Conservation (phyloP, 2,113 vertebrate species). For the Ciconia maguari region DNA sequence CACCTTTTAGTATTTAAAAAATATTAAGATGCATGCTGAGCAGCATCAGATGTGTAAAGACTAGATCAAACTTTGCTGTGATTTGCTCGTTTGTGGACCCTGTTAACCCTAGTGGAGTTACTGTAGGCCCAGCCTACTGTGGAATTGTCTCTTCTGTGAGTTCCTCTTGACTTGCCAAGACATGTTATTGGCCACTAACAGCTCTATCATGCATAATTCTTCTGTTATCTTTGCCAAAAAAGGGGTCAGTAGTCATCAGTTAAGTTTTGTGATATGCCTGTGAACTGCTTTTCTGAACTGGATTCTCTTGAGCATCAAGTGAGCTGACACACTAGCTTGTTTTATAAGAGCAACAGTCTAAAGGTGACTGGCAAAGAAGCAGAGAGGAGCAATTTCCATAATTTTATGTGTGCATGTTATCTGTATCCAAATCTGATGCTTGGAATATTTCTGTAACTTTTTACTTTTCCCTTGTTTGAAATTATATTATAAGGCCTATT, state of each 20-base stretch:
- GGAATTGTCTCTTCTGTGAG: background rate
- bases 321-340: background rate
- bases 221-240: background rate
- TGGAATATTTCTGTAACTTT: background rate
- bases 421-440: background rate
- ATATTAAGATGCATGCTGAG: background rate
- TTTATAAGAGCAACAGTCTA: background rate
- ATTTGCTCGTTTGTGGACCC: background rate
- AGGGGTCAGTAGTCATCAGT: background rate
- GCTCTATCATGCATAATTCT: background rate
- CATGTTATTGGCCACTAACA: background rate
- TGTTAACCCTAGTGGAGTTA: background rate
- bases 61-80: background rate
- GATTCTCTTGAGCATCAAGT: background rate
- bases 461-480: background rate
- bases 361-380: background rate
- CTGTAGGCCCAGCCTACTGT: background rate
- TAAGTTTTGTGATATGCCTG: background rate
- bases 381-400: background rate
- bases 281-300: background rate
- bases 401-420: background rate
- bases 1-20: background rate
- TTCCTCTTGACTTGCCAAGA: background rate
- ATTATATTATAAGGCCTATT: background rate
- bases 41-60: background rate